phyloP scores from a whole-genome alignment of 2,888 invertebrate species.

The Leptinotarsa peninsularis region DNA sequence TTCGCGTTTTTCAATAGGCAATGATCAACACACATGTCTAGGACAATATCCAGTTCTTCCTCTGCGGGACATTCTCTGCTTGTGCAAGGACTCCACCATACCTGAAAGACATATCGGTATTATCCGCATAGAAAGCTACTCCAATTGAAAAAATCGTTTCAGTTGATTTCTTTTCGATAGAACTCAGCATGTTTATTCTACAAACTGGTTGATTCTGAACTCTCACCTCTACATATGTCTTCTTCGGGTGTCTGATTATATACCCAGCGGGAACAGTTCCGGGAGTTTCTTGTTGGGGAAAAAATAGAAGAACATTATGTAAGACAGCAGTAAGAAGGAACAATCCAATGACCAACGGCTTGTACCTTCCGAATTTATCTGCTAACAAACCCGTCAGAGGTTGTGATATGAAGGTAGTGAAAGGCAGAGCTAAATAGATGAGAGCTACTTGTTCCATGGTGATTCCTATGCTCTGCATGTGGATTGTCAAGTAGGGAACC shows the following conservation, averaged over 20 bases:
- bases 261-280: slow-evolving; percentile 81
- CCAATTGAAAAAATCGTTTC: too few species aligned
- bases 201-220: background rate
- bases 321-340: slow-evolving; percentile 82
- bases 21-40: slow-evolving; percentile 80
- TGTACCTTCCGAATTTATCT: slow-evolving; percentile 89
- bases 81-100: slow-evolving; percentile 86
- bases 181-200: background rate
- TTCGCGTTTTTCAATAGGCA: slow-evolving; percentile 70
- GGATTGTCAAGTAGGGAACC: slow-evolving; percentile 87
- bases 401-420: slow-evolving; percentile 87
- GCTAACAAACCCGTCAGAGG: slow-evolving; percentile 87
- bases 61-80: slow-evolving; percentile 83
- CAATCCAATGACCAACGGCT: slow-evolving; percentile 83
- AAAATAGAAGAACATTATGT: slow-evolving; percentile 82
- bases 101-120: slow-evolving; percentile 9
- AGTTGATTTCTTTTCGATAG: too few species aligned
- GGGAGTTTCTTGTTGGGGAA: slow-evolving; percentile 84
- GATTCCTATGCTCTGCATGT: slow-evolving; percentile 91
- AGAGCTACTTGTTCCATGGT: slow-evolving; percentile 88
- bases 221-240: slow-evolving; percentile 76
- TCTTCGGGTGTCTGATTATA: slow-evolving; percentile 78
- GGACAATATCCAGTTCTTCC: slow-evolving; percentile 78
- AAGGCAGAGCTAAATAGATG: slow-evolving; percentile 87
- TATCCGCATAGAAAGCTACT: too few species aligned